Conservation (phyloP, 2,888 invertebrate species). For the Icerya purchasi region DNA sequence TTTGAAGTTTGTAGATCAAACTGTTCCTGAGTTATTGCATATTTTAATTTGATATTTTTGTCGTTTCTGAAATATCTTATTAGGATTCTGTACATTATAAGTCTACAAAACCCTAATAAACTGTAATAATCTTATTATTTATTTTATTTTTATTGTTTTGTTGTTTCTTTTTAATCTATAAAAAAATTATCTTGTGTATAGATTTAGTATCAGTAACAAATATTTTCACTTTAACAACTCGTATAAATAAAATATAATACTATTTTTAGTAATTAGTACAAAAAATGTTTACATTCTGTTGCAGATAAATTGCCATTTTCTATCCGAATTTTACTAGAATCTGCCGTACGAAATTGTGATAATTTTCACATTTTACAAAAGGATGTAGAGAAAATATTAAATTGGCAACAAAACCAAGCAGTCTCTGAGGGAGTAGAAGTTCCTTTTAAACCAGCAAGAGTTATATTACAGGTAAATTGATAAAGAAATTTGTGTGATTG, state of each 20-base stretch:
- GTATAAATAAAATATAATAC: neutral
- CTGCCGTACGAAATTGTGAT: conserved; percentile 89
- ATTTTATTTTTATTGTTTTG: too few relatives aligned
- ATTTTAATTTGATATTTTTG: too few relatives aligned
- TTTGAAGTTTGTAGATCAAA: too few relatives aligned
- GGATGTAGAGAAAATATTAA: conserved; percentile 72
- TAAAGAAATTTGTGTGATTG: too few relatives aligned
- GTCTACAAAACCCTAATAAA: too few relatives aligned
- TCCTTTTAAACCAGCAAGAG: conserved; percentile 86
- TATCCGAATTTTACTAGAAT: conserved; percentile 78
- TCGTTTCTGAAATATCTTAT: too few relatives aligned
- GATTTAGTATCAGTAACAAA: too few relatives aligned
- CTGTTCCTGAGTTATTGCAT: too few relatives aligned
- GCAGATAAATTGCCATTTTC: conserved; percentile 71
- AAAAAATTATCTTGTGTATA: too few relatives aligned
- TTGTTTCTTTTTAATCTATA: too few relatives aligned
- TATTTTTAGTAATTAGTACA: neutral
- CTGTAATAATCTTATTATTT: too few relatives aligned
- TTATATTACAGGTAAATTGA: conserved; percentile 82
- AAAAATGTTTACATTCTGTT: conserved; percentile 18
- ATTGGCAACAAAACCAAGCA: conserved; percentile 61
- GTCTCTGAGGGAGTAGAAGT: conserved; percentile 60
- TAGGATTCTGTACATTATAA: too few relatives aligned
- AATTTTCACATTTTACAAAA: conserved; percentile 52
- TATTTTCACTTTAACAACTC: conserved; percentile 1